Conservation (phyloP, 2,888 invertebrate species). For the Torymus aiolomorphi region DNA sequence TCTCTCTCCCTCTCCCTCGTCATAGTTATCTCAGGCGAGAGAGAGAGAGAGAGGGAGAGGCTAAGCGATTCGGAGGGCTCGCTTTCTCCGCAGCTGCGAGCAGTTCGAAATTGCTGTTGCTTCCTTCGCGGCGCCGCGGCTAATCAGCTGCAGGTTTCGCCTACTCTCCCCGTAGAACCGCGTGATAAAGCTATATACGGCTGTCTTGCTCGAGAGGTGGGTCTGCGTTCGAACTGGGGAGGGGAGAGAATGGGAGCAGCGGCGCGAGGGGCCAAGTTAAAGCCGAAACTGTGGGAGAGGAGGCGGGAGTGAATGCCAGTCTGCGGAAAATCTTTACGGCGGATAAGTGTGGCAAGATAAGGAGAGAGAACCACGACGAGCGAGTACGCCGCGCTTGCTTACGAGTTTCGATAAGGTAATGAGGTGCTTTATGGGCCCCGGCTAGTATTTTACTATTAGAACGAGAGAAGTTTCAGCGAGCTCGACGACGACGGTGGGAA, state of each 20-base stretch:
- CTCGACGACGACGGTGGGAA: no score
- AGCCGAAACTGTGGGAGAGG: conserved; percentile 3
- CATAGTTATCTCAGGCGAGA: conserved; percentile 69
- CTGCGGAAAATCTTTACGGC: conserved; percentile 20
- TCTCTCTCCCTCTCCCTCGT: conserved; percentile 67
- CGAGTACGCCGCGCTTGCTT: conserved; percentile 12
- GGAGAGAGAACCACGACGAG: neutral
- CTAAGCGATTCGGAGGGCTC: conserved; percentile 13
- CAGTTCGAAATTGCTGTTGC: conserved; percentile 71
- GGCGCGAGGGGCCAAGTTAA: neutral
- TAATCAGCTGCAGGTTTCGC: conserved; percentile 70
- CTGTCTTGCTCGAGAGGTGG: no score
- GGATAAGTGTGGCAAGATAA: conserved; percentile 10
- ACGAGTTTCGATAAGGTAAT: conserved; percentile 46
- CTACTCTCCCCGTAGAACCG: neutral
- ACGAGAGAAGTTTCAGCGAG: no score
- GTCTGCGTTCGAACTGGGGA: neutral
- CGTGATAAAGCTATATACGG: conserved; percentile 62
- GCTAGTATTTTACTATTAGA: neutral
- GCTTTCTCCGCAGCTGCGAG: conserved; percentile 64
- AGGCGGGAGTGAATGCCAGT: neutral
- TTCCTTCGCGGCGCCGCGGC: conserved; percentile 68
- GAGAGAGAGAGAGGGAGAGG: conserved; percentile 22
- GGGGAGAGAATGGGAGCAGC: conserved; percentile 10
- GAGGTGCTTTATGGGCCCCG: conserved; percentile 19